Base-by-base conservation (phyloP, 2,797 vertebrate genomes). In the Atherinosoma microstoma region DNA sequence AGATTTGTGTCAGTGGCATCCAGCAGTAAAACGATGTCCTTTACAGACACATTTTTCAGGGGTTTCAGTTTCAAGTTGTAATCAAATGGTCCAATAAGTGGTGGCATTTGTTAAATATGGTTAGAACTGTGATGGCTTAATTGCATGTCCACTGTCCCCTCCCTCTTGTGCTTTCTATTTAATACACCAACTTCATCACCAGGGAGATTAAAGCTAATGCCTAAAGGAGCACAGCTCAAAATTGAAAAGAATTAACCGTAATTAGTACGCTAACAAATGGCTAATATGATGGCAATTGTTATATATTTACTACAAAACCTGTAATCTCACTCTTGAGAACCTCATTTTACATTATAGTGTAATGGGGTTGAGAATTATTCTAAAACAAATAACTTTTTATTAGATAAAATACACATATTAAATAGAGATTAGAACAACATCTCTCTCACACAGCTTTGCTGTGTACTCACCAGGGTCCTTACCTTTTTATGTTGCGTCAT, bases 201-300 rank as follows among this genome's bases (percentile, higher is more conserved):
- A 83, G 87, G 90, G 89, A 93, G 93, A 95, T 94, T 94, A 94
- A 89, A 88, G 78, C 90, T 93, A 92, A 94, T 93, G 91, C 93
- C 89, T 90, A 91, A 91, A 93, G 91, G 86, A 94, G 88, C 84
- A 80, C 84, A 80, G 87, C 80, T 89, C 84, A 91, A 92, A 94
- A 93, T 87, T 91, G 90, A 93, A 93, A 93, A 91, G 84, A 94
- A 94, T 94, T 94, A 94, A 92, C 85, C 85, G 85, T 90, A 94
- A 95, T 95, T 95, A 95, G 91, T 82, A 82, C 78, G 69, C 82
- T 92, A 92, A 92, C 90, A 90, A 93, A 93, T 86, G 83, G 84
- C 87, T 93, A 94, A 94, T 94, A 89, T 79, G 66, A 87, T 84
- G 83, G 80, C 87, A 87, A 88, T 94, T 92, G 82, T 87, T 85